Base-by-base conservation (phyloP, 2,113 vertebrate genomes). In the Electrona antarctica region DNA sequence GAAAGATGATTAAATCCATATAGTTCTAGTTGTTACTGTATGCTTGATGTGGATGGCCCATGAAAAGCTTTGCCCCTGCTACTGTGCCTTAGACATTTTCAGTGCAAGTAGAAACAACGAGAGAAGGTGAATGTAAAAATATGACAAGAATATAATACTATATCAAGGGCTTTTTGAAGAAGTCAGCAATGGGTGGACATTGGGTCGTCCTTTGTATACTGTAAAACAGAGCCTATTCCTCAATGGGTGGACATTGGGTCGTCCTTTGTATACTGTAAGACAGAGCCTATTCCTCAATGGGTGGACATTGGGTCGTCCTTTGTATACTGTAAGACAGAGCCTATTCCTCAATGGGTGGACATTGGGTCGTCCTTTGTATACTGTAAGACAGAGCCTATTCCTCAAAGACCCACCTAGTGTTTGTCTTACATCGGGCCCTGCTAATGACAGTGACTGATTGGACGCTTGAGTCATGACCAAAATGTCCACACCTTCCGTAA, bases 401-500 rank as follows among this genome's bases (percentile, higher is more conserved):
- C 21, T 56, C 1, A 56, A 21, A 33, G 4, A n/a, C 49, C 49
- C n/a, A 54, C 1, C 3, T 54, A 54, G 51, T 54, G 51, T 33
- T n/a, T 50, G 63, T 54, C 58, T 50, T 33, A 57, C 7, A 21
- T 12, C 13, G 9, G 14, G 9, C n/a, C 66, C 6, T 7, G 14
- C 68, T 29, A 56, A 55, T 48, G 61, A 62, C 9, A 62, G 56
- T 1, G 0, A 12, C 12, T 0, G 51, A 13, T 54, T 12, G 14
- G 55, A 41, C 2, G 15, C 3, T 7, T 8, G 14, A 1, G 14
- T 62, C 69, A 67, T 61, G 28, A 5, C 71, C 15, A 11, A 11
- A 6, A n/a, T 6, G 45, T 59, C 61, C 21, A 0, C 72, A 47
- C 74, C 74, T 62, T 71, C 28, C 59, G 66, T 46, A 80, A 76